Evolutionary conservation across 2,888 invertebrate genomes (phyloP).

Genomic region (Zootermopsis nevadensis): DNA sequence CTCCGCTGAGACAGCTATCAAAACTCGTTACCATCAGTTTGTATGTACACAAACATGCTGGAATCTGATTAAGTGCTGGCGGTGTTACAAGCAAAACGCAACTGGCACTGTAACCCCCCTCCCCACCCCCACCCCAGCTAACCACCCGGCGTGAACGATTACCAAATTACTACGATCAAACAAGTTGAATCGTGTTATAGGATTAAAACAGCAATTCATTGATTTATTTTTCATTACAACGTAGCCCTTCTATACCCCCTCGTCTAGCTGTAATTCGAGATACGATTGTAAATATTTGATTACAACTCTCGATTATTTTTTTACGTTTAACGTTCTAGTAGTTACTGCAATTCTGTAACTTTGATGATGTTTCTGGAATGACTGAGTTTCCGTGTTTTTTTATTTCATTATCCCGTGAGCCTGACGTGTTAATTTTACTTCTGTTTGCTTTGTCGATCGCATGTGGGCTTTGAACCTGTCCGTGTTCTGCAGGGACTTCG

Average conservation of each 20-base stretch:
- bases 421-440: neutral
- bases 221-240: neutral
- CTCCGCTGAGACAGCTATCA: neutral
- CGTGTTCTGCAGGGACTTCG: neutral
- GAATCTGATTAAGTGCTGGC: constrained; percentile 8
- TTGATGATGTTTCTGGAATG: constrained; percentile 1
- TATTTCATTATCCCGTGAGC: neutral
- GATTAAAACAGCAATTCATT: neutral
- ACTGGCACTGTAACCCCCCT: neutral
- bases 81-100: neutral
- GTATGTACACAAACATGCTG: neutral
- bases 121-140: neutral
- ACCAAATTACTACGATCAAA: neutral
- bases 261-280: neutral
- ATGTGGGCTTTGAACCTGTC: neutral
- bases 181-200: neutral
- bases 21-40: neutral
- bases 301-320: neutral
- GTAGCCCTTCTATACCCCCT: neutral
- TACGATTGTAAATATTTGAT: constrained; percentile 19
- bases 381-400: neutral
- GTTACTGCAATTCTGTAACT: neutral
- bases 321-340: neutral
- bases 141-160: neutral
- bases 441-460: neutral